These are phyloP conservation scores for Onthophagus taurus DNA, from an alignment of 1,140 invertebrate genomes.

Conservation along the genomic window DNA sequence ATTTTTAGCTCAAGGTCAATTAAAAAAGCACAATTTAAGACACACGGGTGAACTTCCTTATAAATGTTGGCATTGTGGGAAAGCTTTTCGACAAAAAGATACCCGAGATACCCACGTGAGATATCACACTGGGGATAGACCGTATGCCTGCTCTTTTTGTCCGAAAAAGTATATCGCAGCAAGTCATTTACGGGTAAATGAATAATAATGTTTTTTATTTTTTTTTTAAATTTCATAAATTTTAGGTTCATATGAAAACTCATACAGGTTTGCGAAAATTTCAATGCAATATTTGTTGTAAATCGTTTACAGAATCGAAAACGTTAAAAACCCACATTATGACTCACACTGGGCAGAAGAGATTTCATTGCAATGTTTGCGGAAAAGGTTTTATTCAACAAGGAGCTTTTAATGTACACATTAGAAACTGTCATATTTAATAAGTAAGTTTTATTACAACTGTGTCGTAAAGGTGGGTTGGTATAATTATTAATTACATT, in stretches of 20 bases:
- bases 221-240: no score
- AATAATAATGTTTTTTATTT: no score
- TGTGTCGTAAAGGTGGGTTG: no score
- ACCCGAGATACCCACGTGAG: conserved; percentile 49
- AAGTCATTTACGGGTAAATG: conserved; percentile 31
- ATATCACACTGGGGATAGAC: conserved; percentile 59
- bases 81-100: conserved; percentile 33
- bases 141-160: conserved; percentile 49
- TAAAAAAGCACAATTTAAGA: conserved; percentile 13
- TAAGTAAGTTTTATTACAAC: no score
- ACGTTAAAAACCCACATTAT: conserved; percentile 25
- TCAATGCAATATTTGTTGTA: conserved; percentile 25
- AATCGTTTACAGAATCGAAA: conserved; percentile 22
- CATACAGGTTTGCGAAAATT: conserved; percentile 25
- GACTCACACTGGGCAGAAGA: conserved; percentile 20
- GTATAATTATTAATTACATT: no score
- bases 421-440: conserved; percentile 7
- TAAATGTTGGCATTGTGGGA: conserved; percentile 34
- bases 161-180: conserved; percentile 39
- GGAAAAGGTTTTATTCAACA: conserved; percentile 20
- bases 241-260: conserved; percentile 32
- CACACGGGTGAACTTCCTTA: conserved; percentile 34
- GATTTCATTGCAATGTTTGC: conserved; percentile 20
- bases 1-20: conserved; percentile 9
- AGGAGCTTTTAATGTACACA: conserved; percentile 7